These are phyloP conservation scores for Nycticryphes semicollaris DNA, from an alignment of 2,113 vertebrate genomes.

Conservation along the genomic window DNA sequence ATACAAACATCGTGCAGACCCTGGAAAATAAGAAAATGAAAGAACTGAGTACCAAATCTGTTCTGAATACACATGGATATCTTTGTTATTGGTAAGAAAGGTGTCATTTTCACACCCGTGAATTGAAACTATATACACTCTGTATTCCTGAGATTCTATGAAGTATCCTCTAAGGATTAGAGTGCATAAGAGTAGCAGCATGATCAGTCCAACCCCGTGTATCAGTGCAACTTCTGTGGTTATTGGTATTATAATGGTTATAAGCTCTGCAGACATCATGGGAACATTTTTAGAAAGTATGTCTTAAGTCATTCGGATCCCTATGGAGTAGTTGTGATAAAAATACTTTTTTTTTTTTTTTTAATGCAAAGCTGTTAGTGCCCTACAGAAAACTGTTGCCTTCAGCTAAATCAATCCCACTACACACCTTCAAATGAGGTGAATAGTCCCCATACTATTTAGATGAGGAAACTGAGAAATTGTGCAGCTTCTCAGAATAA, in stretches of 20 bases:
- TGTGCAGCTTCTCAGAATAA: neutral
- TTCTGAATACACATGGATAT: neutral
- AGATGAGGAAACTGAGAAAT: constrained; percentile 15
- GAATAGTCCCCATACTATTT: neutral
- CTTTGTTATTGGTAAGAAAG: neutral
- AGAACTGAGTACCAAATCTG: neutral
- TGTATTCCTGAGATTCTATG: neutral
- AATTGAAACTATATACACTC: neutral
- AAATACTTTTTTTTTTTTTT: neutral
- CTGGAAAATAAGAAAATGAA: neutral
- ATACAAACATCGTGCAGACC: neutral
- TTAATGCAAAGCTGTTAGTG: neutral
- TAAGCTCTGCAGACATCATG: neutral
- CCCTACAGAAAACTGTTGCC: neutral
- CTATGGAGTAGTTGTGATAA: neutral
- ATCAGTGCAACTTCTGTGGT: neutral
- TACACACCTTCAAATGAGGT: neutral
- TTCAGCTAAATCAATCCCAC: neutral
- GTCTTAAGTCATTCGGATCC: neutral
- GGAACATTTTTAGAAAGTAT: neutral
- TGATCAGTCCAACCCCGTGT: neutral
- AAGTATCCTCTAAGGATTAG: neutral
- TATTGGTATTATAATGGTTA: neutral
- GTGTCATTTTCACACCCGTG: neutral
- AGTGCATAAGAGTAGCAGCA: neutral